Conservation (phyloP, 1,140 invertebrate genomes). For the Platyscapa corneri region DNA sequence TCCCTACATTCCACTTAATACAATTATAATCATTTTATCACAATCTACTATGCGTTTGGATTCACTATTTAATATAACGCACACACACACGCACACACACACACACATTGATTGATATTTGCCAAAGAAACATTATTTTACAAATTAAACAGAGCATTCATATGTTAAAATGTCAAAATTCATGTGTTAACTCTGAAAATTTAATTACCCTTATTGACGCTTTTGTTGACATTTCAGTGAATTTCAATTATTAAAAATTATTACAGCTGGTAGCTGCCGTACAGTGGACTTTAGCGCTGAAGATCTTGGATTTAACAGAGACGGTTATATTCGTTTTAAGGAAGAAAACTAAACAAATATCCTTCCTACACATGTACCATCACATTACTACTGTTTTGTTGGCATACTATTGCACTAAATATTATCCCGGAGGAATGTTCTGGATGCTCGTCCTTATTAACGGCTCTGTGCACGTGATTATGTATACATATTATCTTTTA, state of each 20-base stretch:
- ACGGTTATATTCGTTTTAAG: conserved; percentile 79
- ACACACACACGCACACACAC: no score
- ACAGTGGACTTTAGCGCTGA: conserved; percentile 68
- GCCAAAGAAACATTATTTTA: no score
- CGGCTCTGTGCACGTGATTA: conserved; percentile 64
- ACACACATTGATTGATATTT: no score
- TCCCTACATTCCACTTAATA: no score
- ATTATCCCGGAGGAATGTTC: conserved; percentile 58
- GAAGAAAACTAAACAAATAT: conserved; percentile 81
- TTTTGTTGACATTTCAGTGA: background rate
- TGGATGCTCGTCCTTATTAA: conserved; percentile 62
- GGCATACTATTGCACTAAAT: conserved; percentile 80
- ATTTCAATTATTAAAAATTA: background rate
- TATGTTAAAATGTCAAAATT: no score
- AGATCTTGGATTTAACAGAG: conserved; percentile 66
- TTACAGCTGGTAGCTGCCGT: conserved; percentile 61
- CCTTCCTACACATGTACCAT: conserved; percentile 82
- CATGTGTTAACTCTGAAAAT: no score
- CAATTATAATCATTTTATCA: no score
- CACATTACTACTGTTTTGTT: conserved; percentile 78
- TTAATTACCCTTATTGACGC: no score
- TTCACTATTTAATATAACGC: no score
- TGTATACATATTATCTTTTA: conserved; percentile 69
- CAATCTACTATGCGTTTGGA: no score
- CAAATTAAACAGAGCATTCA: no score